phyloP scores from a whole-genome alignment of 2,113 vertebrate species.

The Mus pahari region DNA sequence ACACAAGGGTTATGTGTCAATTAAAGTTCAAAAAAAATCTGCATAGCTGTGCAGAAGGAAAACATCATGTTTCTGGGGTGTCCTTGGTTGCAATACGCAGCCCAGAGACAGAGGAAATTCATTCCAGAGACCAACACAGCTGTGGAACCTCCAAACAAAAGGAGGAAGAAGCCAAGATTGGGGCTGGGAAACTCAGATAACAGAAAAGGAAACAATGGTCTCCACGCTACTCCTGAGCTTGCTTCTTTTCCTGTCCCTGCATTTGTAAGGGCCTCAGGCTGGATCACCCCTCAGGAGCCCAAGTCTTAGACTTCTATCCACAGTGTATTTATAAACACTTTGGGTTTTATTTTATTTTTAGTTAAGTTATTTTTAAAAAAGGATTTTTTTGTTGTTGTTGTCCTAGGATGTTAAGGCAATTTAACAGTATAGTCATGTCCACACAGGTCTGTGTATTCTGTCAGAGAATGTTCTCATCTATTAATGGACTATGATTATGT shows the following conservation, averaged over 20 bases:
- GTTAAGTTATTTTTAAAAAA: not conserved
- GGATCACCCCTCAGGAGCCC: not conserved
- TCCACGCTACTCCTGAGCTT: not conserved
- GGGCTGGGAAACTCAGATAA: no score
- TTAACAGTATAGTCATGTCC: not conserved
- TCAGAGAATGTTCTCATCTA: fast-evolving
- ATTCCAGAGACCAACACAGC: not conserved
- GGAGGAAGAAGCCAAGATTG: constrained; percentile 46
- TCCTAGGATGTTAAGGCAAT: not conserved
- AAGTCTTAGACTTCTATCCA: fast-evolving
- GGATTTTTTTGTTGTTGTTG: not conserved
- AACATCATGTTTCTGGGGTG: not conserved
- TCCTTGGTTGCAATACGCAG: not conserved
- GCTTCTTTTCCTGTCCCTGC: not conserved
- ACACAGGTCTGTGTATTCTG: fast-evolving
- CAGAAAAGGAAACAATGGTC: not conserved
- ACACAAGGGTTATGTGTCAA: not conserved
- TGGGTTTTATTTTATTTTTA: not conserved
- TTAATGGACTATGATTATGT: no score
- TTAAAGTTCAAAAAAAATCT: not conserved
- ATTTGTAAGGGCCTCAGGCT: no score
- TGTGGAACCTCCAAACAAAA: not conserved
- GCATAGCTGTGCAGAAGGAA: not conserved
- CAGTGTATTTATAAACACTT: not conserved
- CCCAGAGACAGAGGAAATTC: not conserved